A percentile compares a stretch with the other conserved stretches of the same genome.
These are phyloP conservation scores for Raja brachyura DNA, from an alignment of 2,113 vertebrate genomes.

Conservation along the genomic window DNA sequence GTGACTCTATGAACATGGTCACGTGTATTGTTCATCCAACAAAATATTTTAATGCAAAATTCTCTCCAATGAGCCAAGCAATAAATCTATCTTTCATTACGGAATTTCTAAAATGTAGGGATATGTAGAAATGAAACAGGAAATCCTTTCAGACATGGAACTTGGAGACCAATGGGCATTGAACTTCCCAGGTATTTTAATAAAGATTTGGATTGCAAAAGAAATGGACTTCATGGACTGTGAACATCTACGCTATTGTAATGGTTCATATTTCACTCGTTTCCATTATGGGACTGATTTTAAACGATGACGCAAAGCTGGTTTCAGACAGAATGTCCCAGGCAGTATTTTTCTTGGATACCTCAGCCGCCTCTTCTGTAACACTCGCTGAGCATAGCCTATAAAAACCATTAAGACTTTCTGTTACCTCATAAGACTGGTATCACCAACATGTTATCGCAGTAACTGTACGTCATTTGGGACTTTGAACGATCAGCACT, in stretches of 20 bases:
- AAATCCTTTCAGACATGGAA: neutral
- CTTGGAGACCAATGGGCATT: neutral
- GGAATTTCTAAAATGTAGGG: neutral
- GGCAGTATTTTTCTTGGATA: neutral
- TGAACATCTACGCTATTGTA: neutral
- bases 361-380: neutral
- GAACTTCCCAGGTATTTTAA: neutral
- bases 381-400: neutral
- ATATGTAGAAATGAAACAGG: neutral
- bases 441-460: neutral
- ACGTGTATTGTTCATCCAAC: neutral
- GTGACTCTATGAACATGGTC: no score
- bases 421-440: neutral
- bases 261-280: neutral
- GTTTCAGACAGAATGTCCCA: neutral
- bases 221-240: neutral
- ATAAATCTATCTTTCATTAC: neutral
- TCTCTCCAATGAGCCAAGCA: neutral
- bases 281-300: neutral
- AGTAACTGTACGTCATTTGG: neutral
- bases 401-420: neutral
- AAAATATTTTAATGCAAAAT: neutral
- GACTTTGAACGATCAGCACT: neutral
- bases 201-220: neutral
- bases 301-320: neutral